Base-by-base conservation (phyloP, 1,140 invertebrate genomes). In the Solenopsis fugax region DNA sequence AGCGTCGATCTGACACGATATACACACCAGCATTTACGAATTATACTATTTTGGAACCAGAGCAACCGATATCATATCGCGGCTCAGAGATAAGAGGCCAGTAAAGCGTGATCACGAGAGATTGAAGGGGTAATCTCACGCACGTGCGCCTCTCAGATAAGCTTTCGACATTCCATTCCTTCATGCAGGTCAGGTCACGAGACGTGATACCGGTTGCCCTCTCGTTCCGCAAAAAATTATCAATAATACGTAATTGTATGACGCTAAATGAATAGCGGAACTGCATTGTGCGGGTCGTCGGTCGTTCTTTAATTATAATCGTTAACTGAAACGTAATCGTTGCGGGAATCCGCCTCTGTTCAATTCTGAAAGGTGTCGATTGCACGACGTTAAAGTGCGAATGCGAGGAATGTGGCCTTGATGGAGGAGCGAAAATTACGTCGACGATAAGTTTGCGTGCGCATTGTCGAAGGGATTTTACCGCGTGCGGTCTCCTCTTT, bases 391-490 rank as follows among this genome's bases (percentile, higher is more conserved):
- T 45, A 37, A 56, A 81, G 6, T 81, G 50, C 21, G 78, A 81
- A 81, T 54, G 48, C 54, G 80, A 81, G 29, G 67, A 73, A 82
- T 34, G 80, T 84, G 80, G 80, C 80, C 80, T 84, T 84, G 80
- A 71, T 71, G 54, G 80, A 62, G 54, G 13, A 84, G 69, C 24
- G 56, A 84, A 45, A 71, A 81, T 54, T 21, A 73, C 50, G 64
- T 45, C 52, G 29, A 82, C 52, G 67, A 82, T n/a, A 34, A 72
- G 6, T 45, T 45, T 45, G 29, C 18, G 24, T 52, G 37, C 52
- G 67, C 77, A 24, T 69, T 69, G 77, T 81, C 48, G 77, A 71
- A 60, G 72, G 41, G 54, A 81, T 81, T 34, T 69, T 48, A 24
- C n/a, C 9, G 16, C 9, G 69, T 24, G 67, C 34, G 64, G 9